Evolutionary conservation across 2,888 invertebrate species (phyloP), one percentile per base, ranked within the genome.

Genomic region (Rhimphoctona megacephalus): DNA sequence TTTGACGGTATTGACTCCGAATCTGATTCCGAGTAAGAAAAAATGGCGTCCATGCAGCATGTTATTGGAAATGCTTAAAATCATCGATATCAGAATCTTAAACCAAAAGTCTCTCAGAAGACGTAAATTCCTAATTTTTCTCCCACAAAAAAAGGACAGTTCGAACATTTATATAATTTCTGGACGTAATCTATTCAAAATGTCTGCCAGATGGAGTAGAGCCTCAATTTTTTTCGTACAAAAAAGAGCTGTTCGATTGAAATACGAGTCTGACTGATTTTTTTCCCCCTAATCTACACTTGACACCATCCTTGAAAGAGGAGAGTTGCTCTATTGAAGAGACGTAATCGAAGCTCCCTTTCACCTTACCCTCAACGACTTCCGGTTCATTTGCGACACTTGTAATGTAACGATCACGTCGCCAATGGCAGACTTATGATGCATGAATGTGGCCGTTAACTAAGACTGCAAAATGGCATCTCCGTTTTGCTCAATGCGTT

Each of bases 391-490:
- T 61, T 61, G 61, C 30, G 17, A 61, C 61, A 30, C 30, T 61
- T 61, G 61, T 61, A 17, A 61, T 30, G 61, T 61, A 61, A 61
- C 61, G 61, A 61, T 30, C 61, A 61, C 61, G 17, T 61, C 61
- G 17, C 30, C 30, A 17, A 61, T 17, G 30, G 17, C 30, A 61
- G 17, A 30, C 30, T 17, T 30, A 30, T 17, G 61, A 11, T 30
- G 61, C 61, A 30, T 61, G 30, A 61, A 61, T 61, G 30, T 25
- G 7, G 17, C 61, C 30, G 61, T 30, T 61, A 61, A 61, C 30
- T 30, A 61, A 61, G 30, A 61, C 61, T 61, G 61, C 7, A 17
- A 25, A 30, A 30, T 30, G 61, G 61, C 61, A 17, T 30, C 61
- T 61, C 30, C 30, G 30, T 61, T 61, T 61, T 30, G 7, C 7